These are phyloP conservation scores for Leptonema lineaticorne DNA, from an alignment of 1,140 invertebrate species.

Conservation along the genomic window DNA sequence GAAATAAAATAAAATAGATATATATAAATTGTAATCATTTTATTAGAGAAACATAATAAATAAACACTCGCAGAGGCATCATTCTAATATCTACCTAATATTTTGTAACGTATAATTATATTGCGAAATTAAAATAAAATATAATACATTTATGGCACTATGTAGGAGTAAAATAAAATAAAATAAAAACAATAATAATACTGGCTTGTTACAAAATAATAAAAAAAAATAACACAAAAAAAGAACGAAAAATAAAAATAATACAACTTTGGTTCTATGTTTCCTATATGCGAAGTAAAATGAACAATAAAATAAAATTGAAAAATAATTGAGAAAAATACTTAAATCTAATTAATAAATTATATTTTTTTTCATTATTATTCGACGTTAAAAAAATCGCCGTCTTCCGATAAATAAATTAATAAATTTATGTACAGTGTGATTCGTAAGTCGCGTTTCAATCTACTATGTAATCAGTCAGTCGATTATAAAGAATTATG, in stretches of 20 bases:
- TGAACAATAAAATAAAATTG: not conserved
- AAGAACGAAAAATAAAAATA: not conserved
- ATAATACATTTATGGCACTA: not conserved
- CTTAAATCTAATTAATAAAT: not conserved
- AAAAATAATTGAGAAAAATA: conserved; percentile 5
- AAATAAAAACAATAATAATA: not conserved
- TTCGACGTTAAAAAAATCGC: not conserved
- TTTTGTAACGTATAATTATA: too few species aligned
- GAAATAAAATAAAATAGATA: too few species aligned
- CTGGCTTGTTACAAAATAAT: conserved; percentile 22
- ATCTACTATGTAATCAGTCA: too few species aligned
- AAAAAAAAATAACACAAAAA: conserved; percentile 25
- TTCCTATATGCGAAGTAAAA: not conserved
- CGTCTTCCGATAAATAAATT: not conserved
- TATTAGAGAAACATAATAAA: too few species aligned
- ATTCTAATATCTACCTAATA: too few species aligned
- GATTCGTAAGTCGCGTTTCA: too few species aligned
- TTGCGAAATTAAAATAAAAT: too few species aligned
- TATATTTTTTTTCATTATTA: not conserved
- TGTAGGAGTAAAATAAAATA: not conserved
- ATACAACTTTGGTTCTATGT: conserved; percentile 2
- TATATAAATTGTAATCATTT: too few species aligned
- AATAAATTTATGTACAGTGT: not conserved
- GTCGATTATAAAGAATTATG: too few species aligned
- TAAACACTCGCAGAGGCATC: too few species aligned